Conservation (phyloP, 2,797 vertebrate genomes). For the Cuculus canorus region DNA sequence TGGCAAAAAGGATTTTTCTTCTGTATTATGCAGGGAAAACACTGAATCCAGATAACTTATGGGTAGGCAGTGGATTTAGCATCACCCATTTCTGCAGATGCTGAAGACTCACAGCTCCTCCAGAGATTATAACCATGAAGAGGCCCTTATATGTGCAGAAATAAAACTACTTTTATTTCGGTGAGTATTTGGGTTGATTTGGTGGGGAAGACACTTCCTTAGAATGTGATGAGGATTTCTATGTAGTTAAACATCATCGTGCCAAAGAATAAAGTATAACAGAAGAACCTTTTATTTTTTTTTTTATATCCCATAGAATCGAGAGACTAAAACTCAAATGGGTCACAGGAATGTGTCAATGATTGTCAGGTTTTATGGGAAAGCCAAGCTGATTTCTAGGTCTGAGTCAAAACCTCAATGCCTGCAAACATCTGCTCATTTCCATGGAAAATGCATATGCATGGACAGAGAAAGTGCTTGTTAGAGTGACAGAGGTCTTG, state of each 20-base stretch:
- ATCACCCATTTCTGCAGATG: neutral
- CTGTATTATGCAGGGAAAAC: neutral
- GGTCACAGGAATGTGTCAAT: fast-evolving
- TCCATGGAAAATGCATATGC: neutral
- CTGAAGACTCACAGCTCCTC: neutral
- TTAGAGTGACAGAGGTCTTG: neutral
- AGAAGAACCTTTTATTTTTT: no score
- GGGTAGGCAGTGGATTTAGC: neutral
- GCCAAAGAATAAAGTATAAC: neutral
- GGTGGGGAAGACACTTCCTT: neutral
- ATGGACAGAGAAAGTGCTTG: neutral
- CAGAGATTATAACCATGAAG: neutral
- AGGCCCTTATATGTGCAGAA: neutral
- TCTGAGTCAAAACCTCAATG: neutral
- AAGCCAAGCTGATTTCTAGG: neutral
- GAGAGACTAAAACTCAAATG: neutral
- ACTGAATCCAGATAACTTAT: neutral
- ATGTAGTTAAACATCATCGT: neutral
- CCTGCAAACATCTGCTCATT: neutral
- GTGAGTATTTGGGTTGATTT: no score
- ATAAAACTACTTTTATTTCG: neutral
- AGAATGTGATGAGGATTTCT: neutral
- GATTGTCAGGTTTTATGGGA: fast-evolving
- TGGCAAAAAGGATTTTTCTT: neutral
- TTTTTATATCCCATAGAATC: no score